phyloP scores from a whole-genome alignment of 1,140 invertebrate species.

The Nasonia longicornis region DNA sequence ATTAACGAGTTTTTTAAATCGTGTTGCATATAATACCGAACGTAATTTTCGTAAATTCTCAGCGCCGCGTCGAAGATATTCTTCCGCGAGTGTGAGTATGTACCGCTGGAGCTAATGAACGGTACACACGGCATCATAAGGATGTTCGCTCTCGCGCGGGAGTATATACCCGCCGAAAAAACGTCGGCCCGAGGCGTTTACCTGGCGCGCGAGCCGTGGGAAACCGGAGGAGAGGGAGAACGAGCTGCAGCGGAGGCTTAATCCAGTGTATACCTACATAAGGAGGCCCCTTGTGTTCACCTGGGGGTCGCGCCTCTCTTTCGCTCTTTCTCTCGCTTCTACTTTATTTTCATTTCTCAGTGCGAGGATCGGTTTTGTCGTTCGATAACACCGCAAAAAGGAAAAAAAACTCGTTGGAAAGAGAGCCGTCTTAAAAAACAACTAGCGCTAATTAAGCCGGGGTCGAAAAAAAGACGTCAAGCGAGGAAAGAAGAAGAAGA shows the following conservation, averaged over 20 bases:
- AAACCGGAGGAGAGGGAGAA: not conserved
- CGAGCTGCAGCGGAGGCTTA: not conserved
- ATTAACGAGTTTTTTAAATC: no score
- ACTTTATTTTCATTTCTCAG: no score
- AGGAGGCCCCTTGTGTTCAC: not conserved
- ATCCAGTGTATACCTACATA: not conserved
- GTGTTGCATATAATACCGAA: no score
- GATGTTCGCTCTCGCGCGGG: not conserved
- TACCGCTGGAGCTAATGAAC: not conserved
- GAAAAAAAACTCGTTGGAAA: not conserved
- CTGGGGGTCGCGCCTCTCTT: not conserved
- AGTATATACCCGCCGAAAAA: not conserved
- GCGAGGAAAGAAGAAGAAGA: not conserved
- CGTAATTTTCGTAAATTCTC: no score
- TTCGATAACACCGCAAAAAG: no score
- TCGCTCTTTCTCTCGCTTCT: not conserved
- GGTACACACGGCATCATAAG: not conserved
- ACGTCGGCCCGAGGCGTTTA: not conserved
- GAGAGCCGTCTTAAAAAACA: no score
- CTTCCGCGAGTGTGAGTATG: no score
- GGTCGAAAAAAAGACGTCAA: not conserved
- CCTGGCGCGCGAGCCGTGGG: conserved; percentile 20
- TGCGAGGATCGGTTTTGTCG: not conserved
- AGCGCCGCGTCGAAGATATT: no score
- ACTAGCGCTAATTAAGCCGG: not conserved